Base-by-base conservation (phyloP, 2,113 vertebrate genomes). In the Cololabis saira region DNA sequence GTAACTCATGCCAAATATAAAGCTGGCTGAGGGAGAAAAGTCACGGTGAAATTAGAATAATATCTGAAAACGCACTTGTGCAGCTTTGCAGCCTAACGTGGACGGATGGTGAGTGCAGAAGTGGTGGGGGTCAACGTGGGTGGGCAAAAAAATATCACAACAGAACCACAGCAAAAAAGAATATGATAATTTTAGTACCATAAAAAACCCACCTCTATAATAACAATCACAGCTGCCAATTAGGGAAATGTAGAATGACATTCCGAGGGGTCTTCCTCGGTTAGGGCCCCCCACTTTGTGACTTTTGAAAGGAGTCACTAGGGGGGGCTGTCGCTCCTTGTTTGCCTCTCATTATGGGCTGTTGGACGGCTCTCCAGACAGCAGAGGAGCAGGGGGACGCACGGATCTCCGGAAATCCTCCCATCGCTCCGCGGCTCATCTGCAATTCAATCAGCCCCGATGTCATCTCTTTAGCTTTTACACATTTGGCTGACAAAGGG, bases 361-460 rank as follows among this genome's bases (percentile, higher is more conserved):
- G 50, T 37, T 52, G 42, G 56, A 27, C 62, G 49, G 42, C 24
- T 27, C 11, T 53, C 9, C 14, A 48, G 57, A 16, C 40, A 64
- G 27, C 1, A 8, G 54, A 37, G 42, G 56, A 37, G 21, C 40
- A 37, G 54, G 12, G 24, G 56, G 50, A n/a, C 59, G 60, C 76
- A 74, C 72, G 65, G 54, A 48, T 67, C 60, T 57, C 81, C 81
- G 81, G 83, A 89, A 89, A 84, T 78, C 78, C 79, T 84, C 68
- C 74, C 76, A 61, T 79, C 70, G 50, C 78, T 67, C 74, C 78
- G 47, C 71, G 57, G 80, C 83, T 87, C 62, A 87, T 92, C 90
- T 90, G 80, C 84, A 91, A 87, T 88, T 90, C 84, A 91, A 86
- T 88, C 89, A 88, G 88, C 90, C 82, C 82, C 84, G 83, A 82